phyloP scores from a whole-genome alignment of 2,888 invertebrate species.

The Amiota mariae region DNA sequence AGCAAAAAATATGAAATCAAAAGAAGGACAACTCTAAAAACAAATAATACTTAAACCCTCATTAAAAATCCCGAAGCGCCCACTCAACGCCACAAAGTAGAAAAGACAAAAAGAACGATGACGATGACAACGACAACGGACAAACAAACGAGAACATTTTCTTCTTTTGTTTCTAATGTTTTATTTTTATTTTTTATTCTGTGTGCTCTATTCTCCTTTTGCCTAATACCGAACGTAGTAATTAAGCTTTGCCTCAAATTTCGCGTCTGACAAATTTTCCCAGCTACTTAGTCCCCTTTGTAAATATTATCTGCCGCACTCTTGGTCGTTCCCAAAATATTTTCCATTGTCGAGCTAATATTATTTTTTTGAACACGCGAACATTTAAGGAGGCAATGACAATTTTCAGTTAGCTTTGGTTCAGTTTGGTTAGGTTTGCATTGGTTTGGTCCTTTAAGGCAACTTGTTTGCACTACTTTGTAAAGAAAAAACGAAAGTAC shows the following conservation, averaged over 20 bases:
- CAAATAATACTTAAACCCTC: constrained; percentile 67
- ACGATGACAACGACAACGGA: constrained; percentile 11
- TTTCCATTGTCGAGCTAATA: constrained; percentile 11
- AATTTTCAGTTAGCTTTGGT: background rate
- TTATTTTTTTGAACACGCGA: constrained; percentile 15
- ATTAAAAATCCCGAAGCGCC: constrained; percentile 52
- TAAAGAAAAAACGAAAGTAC: background rate
- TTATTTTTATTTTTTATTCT: no score
- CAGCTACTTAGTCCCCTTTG: background rate
- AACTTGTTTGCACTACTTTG: constrained; percentile 26
- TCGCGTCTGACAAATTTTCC: background rate
- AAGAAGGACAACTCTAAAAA: constrained; percentile 47
- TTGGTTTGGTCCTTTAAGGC: background rate
- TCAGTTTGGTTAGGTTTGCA: no score
- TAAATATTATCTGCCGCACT: background rate
- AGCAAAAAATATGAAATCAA: constrained; percentile 37
- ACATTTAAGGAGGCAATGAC: background rate
- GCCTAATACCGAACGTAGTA: constrained; percentile 25
- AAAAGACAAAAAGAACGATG: constrained; percentile 10
- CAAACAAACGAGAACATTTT: background rate
- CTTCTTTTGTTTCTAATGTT: no score
- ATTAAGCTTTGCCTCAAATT: constrained; percentile 30
- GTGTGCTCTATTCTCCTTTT: constrained; percentile 19
- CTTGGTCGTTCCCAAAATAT: background rate
- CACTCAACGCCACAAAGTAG: constrained; percentile 25